Percentiles rank a stretch among this genome's conserved stretches.
phyloP scores from a whole-genome alignment of 1,140 invertebrate genomes.

The Atopsyche davidsoni region DNA sequence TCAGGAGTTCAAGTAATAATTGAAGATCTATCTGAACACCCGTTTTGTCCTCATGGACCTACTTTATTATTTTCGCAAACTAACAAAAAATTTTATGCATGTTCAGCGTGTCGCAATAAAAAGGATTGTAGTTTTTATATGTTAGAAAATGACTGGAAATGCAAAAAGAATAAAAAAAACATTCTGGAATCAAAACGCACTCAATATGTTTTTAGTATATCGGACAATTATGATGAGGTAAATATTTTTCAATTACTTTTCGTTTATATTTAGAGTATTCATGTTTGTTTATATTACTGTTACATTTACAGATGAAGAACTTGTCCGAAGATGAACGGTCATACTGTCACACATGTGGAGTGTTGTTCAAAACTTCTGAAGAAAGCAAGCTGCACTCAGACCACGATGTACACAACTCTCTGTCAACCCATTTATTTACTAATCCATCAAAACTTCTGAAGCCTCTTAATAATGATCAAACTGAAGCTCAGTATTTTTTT shows the following conservation, averaged over 20 bases:
- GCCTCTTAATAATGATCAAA: conserved; percentile 58
- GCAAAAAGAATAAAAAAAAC: conserved; percentile 45
- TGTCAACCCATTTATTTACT: conserved; percentile 47
- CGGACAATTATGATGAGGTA: too few relatives aligned
- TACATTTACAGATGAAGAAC: conserved; percentile 39
- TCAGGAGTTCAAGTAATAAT: conserved; percentile 38
- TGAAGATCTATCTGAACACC: conserved; percentile 45
- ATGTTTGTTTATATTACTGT: conserved; percentile 24
- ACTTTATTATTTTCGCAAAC: conserved; percentile 60
- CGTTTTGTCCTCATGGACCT: conserved; percentile 58
- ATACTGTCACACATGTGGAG: conserved; percentile 61
- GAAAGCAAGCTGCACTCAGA: conserved; percentile 44
- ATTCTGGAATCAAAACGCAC: conserved; percentile 48
- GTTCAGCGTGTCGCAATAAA: conserved; percentile 70
- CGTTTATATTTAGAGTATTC: too few relatives aligned
- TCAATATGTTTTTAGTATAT: conserved; percentile 43
- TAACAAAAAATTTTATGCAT: conserved; percentile 62
- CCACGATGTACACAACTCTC: conserved; percentile 42
- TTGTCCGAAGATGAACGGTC: conserved; percentile 39
- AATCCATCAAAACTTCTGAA: conserved; percentile 55
- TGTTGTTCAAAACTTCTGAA: conserved; percentile 46
- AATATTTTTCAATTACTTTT: too few relatives aligned
- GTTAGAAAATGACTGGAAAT: conserved; percentile 48
- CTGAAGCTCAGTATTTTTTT: conserved; percentile 73
- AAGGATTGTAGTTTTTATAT: conserved; percentile 67